Base-by-base conservation (phyloP, 2,888 invertebrate species). In the Ormia ochracea region DNA sequence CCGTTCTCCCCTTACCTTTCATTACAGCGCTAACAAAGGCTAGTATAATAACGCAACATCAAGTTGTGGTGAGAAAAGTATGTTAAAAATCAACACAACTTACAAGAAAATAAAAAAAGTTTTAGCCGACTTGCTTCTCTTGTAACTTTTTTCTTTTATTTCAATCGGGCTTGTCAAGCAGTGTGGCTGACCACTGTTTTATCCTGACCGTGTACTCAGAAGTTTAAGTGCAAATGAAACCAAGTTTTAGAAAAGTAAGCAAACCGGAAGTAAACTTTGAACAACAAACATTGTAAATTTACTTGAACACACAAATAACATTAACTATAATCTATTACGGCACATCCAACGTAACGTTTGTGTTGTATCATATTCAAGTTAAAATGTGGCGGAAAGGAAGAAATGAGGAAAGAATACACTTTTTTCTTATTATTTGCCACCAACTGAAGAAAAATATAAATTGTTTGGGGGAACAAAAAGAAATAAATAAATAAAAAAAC, bases 131-230 rank as follows among this genome's bases (percentile, higher is more conserved):
- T 45, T 59, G 61, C 33, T 17, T 61, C 58, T 58, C 72, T 50
- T 63, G 68, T n/a, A 33, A 68, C 61, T 61, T 72, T 61, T 61
- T 50, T 45, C 41, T 72, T 66, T 9, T n/a, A n/a, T n/a, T n/a
- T n/a, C n/a, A 74, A 45, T 65, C 33, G 52, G 28, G 41, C 52
- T 63, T 58, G 36, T 14, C 28, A 43, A 59, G 58, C 66, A 72
- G 21, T 23, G 3, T 52, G 58, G 77, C 56, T 68, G 48, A 69
- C 50, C 43, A 52, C 43, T 45, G 33, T 21, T 61, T 78, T 38
- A 26, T 12, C 17, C n/a, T 58, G 14, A 17, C 12, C 23, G 31
- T 19, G n/a, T 7, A 58, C 12, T 23, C 23, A 19, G 4, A 63
- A 10, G 10, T 7, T 5, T 7, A 66, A 50, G 19, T 31, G 1